Evolutionary conservation across 1,140 invertebrate genomes (phyloP), one percentile per base, ranked within the genome.

Genomic region (Drosophila neocordata): DNA sequence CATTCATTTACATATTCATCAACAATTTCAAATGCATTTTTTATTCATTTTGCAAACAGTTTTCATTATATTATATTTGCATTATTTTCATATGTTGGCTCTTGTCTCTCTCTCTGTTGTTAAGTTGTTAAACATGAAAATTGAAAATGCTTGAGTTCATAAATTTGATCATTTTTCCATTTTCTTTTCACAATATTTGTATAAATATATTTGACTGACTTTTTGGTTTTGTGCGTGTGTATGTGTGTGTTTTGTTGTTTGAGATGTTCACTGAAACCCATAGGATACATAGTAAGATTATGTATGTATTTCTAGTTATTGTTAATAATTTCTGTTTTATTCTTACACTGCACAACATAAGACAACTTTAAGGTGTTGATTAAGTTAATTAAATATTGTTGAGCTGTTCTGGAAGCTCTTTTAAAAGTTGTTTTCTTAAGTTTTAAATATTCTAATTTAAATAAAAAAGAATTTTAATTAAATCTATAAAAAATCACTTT

Each of bases 251-350:
- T 69, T 41, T 66, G 64, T 58, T 76, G 61, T 72, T 85, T 79
- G 81, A 89, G 76, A 89, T 89, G 81, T 77, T 61, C 58, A 53
- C 72, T 89, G 85, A 89, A 89, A 89, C 85, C 85, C 85, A 89
- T 89, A 79, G 73, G 68, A 89, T 82, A 74, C 70, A 81, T 69
- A 73, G 55, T 70, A 68, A 41, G 53, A 61, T 69, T 79, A 79
- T 79, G 71, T 72, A 73, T 67, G 71, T 72, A 73, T 67, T 15
- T 34, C 11, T 12, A 48, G 27, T 80, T 80, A 57, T 81, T 73
- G 68, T 70, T 65, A 61, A 79, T 71, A 79, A 79, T 56, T 78
- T 27, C 48, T 55, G 27, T 35, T 68, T 60, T 18, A 18, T 13
- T 48, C 18, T 48, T 20, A 48, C 41, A 48, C 41, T 18, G 41